Base-by-base conservation (phyloP, 2,113 vertebrate species). In the Bothrops jararaca region DNA sequence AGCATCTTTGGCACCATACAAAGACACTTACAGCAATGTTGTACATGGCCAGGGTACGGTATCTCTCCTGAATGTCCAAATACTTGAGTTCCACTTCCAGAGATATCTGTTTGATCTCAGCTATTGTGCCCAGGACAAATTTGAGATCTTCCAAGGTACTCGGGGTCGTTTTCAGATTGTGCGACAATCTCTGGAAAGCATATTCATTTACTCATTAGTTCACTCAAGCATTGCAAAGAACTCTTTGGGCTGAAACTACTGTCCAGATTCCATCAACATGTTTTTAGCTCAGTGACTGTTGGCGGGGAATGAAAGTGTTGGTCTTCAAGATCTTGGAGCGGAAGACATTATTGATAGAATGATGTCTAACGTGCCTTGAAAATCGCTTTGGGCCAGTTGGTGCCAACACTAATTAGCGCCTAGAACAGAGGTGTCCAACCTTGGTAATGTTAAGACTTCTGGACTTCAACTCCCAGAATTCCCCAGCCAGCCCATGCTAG, bases 41-140 rank as follows among this genome's bases (percentile, higher is more conserved):
- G 92, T 99, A 99, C 95, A 98, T 97, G 0, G 93, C 95, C 93
- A 99, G 95, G 85, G 98, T 99, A 92, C 98, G 98, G 96, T 99
- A 99, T 95, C 97, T 96, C 96, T 99, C 99, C 93, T 97, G 96
- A 29, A 99, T 97, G 18, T 99, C 98, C 53, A 85, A 94, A 93
- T 98, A 97, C 24, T 97, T 98, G 93, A 99, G 93, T 91, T 99
- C 99, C 95, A 99, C 98, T 5, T 96, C 85, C 0, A 99, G 91
- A 87, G 99, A 98, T 95, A 98, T 98, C 57, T 92, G 92, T 94
- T 91, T 98, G 94, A 99, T 98, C 90, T 98, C 96, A 2, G 97
- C 97, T 90, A 99, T 99, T 0, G 98, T 98, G 0, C 95, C 95
- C 9, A 99, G 98, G 45, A 99, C 96, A 94, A 98, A 98, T 96